Conservation (phyloP, 2,797 vertebrate genomes). For the Mycteria americana region DNA sequence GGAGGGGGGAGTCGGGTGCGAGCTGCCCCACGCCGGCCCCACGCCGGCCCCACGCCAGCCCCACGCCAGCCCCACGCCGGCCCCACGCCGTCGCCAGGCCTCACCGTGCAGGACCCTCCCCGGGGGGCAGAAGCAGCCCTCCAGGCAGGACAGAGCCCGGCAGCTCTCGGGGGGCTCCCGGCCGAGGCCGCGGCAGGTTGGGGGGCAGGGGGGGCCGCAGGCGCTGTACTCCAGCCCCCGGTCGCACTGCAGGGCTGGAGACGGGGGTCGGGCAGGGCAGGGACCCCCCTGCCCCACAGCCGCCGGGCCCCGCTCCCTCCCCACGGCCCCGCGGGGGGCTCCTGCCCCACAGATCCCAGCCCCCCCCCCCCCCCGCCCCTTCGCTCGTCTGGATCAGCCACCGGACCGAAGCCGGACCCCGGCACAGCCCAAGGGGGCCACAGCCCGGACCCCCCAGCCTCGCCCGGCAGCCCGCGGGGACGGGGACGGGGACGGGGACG, state of each 20-base stretch:
- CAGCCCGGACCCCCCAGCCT: background rate
- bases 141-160: conserved; percentile 78
- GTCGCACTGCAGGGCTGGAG: conserved; percentile 89
- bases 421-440: background rate
- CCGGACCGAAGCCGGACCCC: background rate
- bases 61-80: background rate
- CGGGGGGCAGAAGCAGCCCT: conserved; percentile 88
- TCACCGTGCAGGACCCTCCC: conserved; percentile 81
- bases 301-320: background rate
- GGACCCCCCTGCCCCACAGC: no score
- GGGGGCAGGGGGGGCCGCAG: conserved; percentile 84
- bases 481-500: no score
- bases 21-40: background rate
- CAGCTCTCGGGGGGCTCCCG: conserved; percentile 75
- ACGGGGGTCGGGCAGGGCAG: background rate
- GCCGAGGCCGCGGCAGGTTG: conserved; percentile 72
- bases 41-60: no score
- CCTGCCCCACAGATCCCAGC: no score
- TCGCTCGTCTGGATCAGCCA: no score
- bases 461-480: no score
- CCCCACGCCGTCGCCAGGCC: background rate
- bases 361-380: background rate
- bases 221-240: conserved; percentile 84
- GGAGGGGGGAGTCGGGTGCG: no score
- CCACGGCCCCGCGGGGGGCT: no score